Percentiles rank a stretch among this genome's conserved stretches.
These are phyloP conservation scores for Drosophila vallismaia DNA, from an alignment of 2,888 invertebrate species.

Conservation along the genomic window DNA sequence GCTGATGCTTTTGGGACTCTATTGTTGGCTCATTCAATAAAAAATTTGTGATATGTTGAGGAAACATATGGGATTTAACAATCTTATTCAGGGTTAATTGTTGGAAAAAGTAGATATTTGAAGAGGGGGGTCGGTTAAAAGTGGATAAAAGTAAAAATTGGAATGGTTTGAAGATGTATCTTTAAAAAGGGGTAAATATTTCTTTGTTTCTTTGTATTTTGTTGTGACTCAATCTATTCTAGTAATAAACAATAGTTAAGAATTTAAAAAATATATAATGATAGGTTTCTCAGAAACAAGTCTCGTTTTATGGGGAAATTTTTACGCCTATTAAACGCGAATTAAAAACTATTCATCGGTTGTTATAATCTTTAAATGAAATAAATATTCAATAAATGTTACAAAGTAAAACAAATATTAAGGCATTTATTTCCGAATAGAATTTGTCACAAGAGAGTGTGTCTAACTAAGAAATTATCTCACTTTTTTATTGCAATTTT, in stretches of 20 bases:
- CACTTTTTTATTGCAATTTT: background rate
- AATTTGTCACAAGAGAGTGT: background rate
- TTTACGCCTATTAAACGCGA: background rate
- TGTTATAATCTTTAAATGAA: background rate
- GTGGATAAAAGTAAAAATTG: too few species aligned
- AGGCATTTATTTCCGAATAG: background rate
- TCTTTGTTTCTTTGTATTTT: too few species aligned
- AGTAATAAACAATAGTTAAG: too few species aligned
- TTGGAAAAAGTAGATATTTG: background rate
- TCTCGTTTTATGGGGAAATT: too few species aligned
- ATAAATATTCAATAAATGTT: background rate
- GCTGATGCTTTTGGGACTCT: conserved; percentile 20
- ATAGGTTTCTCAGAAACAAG: too few species aligned
- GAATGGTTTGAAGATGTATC: too few species aligned
- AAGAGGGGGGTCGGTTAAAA: background rate
- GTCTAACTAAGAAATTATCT: background rate
- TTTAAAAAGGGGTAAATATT: too few species aligned
- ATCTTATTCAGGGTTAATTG: conserved; percentile 5
- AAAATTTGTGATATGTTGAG: background rate
- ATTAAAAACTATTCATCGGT: background rate
- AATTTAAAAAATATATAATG: too few species aligned
- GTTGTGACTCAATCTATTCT: too few species aligned
- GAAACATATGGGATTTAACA: background rate
- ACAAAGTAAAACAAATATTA: background rate
- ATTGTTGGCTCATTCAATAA: conserved; percentile 24